Percentiles rank a stretch among this genome's conserved stretches.
phyloP scores from a whole-genome alignment of 1,140 invertebrate species.

The Drepana arcuata region DNA sequence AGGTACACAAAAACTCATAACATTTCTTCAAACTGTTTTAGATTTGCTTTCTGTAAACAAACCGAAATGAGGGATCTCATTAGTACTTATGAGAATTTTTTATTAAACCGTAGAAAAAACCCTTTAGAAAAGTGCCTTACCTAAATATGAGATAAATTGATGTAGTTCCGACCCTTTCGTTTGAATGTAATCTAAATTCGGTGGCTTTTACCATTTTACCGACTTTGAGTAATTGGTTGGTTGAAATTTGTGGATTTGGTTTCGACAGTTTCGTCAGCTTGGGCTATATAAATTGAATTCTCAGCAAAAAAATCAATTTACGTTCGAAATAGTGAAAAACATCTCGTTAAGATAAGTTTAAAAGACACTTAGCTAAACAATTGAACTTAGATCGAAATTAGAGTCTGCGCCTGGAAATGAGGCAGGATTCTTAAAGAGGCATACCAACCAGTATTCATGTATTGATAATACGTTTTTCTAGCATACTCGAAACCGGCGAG shows the following conservation, averaged over 20 bases:
- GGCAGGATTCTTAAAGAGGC: too few species aligned
- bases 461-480: too few species aligned
- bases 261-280: not conserved
- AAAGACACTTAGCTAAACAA: too few species aligned
- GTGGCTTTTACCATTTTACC: not conserved
- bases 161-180: not conserved
- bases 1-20: not conserved
- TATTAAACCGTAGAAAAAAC: not conserved
- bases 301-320: not conserved
- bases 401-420: too few species aligned
- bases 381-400: too few species aligned
- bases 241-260: not conserved
- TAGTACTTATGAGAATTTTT: not conserved
- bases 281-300: not conserved
- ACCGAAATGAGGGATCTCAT: not conserved
- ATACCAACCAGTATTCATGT: too few species aligned
- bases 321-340: not conserved
- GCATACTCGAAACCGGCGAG: too few species aligned
- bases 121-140: not conserved
- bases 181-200: not conserved
- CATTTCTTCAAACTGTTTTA: not conserved
- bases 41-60: not conserved
- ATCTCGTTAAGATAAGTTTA: not conserved
- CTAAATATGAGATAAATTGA: not conserved
- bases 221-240: constrained; percentile 13